Conservation (phyloP, 2,113 vertebrate species). For the Charadrius vociferus region DNA sequence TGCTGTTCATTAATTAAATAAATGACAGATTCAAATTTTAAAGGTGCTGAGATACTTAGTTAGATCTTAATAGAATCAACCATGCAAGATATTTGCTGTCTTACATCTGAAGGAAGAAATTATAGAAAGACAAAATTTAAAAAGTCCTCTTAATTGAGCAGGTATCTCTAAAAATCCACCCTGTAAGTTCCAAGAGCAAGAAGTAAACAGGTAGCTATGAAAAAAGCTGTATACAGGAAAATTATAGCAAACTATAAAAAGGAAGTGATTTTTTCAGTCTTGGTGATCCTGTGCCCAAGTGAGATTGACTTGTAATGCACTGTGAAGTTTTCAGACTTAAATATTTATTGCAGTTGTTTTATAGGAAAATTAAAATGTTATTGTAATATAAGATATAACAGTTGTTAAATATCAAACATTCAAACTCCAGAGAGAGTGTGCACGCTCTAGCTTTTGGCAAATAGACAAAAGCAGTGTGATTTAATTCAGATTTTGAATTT, state of each 20-base stretch:
- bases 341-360: not conserved
- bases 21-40: not conserved
- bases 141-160: not conserved
- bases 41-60: not conserved
- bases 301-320: not conserved
- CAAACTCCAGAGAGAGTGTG: not conserved
- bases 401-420: not conserved
- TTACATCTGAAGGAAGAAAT: not conserved
- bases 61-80: not conserved
- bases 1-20: not conserved
- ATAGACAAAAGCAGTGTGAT: not conserved
- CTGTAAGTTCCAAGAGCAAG: not conserved
- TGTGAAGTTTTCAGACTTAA: not conserved
- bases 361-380: not conserved
- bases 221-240: not conserved
- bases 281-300: not conserved
- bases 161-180: not conserved
- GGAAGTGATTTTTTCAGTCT: not conserved
- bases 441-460: not conserved
- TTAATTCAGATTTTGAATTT: constrained; percentile 2
- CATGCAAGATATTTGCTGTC: not conserved
- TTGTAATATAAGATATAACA: not conserved
- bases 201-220: not conserved
- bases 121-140: not conserved
- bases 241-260: not conserved